Conservation (phyloP, 1,140 invertebrate genomes). For the Cydia fagiglandana region DNA sequence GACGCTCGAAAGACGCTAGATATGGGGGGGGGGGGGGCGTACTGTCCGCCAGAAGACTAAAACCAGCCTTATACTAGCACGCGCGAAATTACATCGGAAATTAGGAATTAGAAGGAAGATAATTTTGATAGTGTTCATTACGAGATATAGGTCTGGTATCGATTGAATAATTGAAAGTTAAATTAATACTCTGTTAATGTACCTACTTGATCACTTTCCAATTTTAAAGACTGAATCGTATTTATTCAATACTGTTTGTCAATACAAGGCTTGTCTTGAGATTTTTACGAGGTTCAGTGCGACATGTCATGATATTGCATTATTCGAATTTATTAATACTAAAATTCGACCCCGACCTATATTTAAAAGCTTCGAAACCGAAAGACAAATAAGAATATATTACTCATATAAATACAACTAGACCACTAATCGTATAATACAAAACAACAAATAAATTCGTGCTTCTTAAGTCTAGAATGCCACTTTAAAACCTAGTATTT, state of each 20-base stretch:
- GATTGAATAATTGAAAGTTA: not conserved
- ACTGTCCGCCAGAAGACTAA: too few species aligned
- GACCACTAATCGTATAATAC: conserved; percentile 67
- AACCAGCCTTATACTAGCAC: too few species aligned
- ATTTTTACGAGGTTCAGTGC: not conserved
- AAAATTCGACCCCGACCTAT: not conserved
- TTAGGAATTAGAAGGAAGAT: conserved; percentile 33
- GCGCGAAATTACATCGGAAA: conserved; percentile 34
- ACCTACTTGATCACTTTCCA: not conserved
- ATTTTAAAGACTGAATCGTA: too few species aligned
- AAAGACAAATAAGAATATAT: conserved; percentile 66
- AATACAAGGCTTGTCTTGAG: too few species aligned
- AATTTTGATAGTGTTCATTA: conserved; percentile 63
- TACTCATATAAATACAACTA: conserved; percentile 68
- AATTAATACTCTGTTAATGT: not conserved
- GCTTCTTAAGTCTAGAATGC: conserved; percentile 71
- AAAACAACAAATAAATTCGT: conserved; percentile 79
- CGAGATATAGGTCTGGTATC: conserved; percentile 13
- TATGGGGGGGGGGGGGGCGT: too few species aligned
- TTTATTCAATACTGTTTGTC: too few species aligned
- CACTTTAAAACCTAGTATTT: conserved; percentile 60
- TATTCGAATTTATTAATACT: not conserved
- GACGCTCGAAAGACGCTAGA: too few species aligned
- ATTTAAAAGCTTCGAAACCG: conserved; percentile 44
- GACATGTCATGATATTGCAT: not conserved